Percentiles rank a stretch among this genome's conserved stretches.
Evolutionary conservation across 2,113 vertebrate genomes (phyloP).

Genomic region (Cichladusa arquata): DNA sequence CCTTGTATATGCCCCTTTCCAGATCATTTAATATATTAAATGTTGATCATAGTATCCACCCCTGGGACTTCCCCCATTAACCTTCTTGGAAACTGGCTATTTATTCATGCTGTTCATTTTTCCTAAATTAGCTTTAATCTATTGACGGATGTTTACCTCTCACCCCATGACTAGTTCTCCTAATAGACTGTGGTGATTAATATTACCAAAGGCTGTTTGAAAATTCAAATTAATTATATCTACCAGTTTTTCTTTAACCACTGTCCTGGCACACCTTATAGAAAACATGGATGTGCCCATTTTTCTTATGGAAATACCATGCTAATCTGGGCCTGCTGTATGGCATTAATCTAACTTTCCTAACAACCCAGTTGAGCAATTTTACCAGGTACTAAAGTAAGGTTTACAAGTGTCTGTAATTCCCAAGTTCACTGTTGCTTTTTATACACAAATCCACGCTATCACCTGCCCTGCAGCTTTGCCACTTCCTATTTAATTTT

Average conservation of each 20-base stretch:
- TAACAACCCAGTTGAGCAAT: constrained; percentile 16
- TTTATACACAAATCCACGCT: background rate
- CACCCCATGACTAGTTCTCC: constrained; percentile 53
- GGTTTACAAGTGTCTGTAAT: constrained; percentile 51
- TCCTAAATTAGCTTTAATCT: constrained; percentile 67
- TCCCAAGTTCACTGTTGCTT: background rate
- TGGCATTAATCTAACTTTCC: background rate
- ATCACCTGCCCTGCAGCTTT: constrained; percentile 41
- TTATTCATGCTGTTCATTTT: constrained; percentile 61
- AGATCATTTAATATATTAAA: constrained; percentile 65
- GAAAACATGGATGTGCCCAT: background rate
- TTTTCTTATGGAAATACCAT: background rate
- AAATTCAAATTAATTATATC: constrained; percentile 55
- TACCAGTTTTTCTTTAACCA: background rate
- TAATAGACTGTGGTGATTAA: constrained; percentile 57
- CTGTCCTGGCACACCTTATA: background rate
- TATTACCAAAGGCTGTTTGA: constrained; percentile 50
- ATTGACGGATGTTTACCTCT: constrained; percentile 69
- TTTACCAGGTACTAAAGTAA: constrained; percentile 39
- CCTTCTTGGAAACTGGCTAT: constrained; percentile 53
- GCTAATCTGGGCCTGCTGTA: constrained; percentile 1
- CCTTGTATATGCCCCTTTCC: constrained; percentile 16
- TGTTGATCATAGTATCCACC: constrained; percentile 43
- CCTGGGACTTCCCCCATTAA: constrained; percentile 60
- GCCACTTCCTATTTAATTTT: constrained; percentile 51